phyloP scores from a whole-genome alignment of 2,888 invertebrate species.

The Dexiosoma caninum region DNA sequence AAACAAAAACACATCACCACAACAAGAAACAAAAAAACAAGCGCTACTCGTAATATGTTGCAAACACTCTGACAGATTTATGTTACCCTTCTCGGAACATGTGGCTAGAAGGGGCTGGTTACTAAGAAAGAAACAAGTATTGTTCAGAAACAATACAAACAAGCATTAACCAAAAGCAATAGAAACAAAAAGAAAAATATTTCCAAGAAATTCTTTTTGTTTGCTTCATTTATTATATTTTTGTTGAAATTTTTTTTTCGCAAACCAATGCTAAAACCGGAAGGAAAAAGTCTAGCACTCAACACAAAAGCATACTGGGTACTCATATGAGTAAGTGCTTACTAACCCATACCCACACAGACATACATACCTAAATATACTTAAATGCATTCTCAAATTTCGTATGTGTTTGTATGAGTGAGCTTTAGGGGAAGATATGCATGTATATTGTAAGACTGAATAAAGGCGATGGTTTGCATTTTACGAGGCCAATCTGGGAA shows the following conservation, averaged over 20 bases:
- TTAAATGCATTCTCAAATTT: not conserved
- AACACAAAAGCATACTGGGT: slow-evolving; percentile 56
- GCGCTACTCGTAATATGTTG: slow-evolving; percentile 9
- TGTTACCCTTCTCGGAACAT: not conserved
- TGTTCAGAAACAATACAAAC: slow-evolving; percentile 32
- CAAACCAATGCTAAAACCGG: slow-evolving; percentile 53
- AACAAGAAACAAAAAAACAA: not conserved
- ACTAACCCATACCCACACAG: not conserved
- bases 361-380: not conserved
- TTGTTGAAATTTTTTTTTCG: not conserved
- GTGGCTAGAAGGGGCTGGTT: not conserved
- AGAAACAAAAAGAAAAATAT: not conserved
- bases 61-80: slow-evolving; percentile 33
- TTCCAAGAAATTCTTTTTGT: slow-evolving; percentile 38
- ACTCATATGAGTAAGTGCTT: slow-evolving; percentile 23
- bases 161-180: slow-evolving; percentile 8
- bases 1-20: too few species aligned
- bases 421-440: not conserved
- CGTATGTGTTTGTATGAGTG: not conserved
- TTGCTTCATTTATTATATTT: slow-evolving; percentile 41
- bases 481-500: not conserved
- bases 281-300: slow-evolving; percentile 63
- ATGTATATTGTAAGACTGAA: slow-evolving; percentile 1
- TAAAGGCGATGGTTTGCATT: slow-evolving; percentile 7
- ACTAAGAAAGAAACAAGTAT: slow-evolving; percentile 13